phyloP scores from a whole-genome alignment of 1,140 invertebrate species.

The Calosoma granatense region DNA sequence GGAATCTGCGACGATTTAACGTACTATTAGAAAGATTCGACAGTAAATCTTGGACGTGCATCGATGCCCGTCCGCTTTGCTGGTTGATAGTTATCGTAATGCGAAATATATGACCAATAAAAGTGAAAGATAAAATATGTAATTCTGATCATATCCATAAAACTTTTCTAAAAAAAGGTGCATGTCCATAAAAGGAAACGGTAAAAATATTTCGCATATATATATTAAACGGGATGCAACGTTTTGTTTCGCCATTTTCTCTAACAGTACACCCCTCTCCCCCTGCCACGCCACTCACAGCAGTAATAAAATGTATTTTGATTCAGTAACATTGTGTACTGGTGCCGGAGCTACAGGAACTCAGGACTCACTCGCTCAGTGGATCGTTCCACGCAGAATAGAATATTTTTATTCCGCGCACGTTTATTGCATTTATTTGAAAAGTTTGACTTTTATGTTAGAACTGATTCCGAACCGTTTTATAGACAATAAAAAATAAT shows the following conservation, averaged over 20 bases:
- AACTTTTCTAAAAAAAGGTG: not conserved
- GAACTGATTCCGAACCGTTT: not conserved
- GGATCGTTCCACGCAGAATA: not conserved
- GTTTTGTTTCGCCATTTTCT: not conserved
- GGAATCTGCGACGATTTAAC: too few species aligned
- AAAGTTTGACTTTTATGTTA: not conserved
- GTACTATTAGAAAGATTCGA: too few species aligned
- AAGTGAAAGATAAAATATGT: not conserved
- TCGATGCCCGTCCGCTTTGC: too few species aligned
- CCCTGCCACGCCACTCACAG: too few species aligned
- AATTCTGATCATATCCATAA: not conserved
- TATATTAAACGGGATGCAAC: not conserved
- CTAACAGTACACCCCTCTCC: too few species aligned
- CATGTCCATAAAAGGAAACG: not conserved
- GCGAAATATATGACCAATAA: not conserved
- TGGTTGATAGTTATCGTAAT: not conserved
- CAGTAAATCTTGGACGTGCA: too few species aligned
- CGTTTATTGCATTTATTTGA: not conserved
- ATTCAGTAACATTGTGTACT: not conserved
- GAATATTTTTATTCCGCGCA: not conserved
- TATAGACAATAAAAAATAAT: too few species aligned
- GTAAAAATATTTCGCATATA: not conserved
- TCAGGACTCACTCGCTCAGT: not conserved
- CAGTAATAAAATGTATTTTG: too few species aligned
- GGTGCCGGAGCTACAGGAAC: not conserved